Percentiles rank a stretch among this genome's conserved stretches.
Evolutionary conservation across 2,888 invertebrate genomes (phyloP).

Genomic region (Melinopterus prodromus): DNA sequence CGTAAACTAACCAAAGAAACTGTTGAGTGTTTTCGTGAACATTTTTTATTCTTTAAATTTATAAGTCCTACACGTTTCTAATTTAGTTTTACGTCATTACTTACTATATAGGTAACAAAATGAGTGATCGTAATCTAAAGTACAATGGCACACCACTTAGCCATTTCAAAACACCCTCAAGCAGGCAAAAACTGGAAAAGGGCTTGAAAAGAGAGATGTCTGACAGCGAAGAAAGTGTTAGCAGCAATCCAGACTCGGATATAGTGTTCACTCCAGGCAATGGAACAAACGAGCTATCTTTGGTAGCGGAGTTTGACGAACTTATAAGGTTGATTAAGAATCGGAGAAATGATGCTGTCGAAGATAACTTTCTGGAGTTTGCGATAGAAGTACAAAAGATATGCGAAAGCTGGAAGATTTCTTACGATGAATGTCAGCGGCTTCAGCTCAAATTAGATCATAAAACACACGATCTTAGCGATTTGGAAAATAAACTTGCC

Average conservation of each 20-base stretch:
- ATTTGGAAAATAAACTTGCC: constrained; percentile 81
- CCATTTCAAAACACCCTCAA: constrained; percentile 12
- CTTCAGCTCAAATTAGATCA: constrained; percentile 76
- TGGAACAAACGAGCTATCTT: constrained; percentile 61
- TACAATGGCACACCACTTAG: constrained; percentile 13
- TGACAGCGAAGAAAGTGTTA: constrained; percentile 36
- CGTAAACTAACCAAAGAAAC: neutral
- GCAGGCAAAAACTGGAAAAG: constrained; percentile 13
- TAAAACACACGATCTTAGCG: constrained; percentile 74
- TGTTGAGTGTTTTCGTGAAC: constrained; percentile 76
- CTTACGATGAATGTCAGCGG: constrained; percentile 76
- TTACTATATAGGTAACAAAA: neutral
- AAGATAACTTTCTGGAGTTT: constrained; percentile 79
- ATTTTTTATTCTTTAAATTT: neutral
- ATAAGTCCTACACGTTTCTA: neutral
- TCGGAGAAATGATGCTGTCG: constrained; percentile 71
- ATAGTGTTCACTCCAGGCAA: neutral
- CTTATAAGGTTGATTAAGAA: constrained; percentile 72
- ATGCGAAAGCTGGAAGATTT: constrained; percentile 72
- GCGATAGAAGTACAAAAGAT: constrained; percentile 77
- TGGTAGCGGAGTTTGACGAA: constrained; percentile 77
- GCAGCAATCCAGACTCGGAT: constrained; percentile 29
- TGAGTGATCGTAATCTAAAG: constrained; percentile 8
- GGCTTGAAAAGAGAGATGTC: constrained; percentile 28
- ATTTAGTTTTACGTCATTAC: neutral